Percentiles rank a stretch among this genome's conserved stretches.
Conservation (phyloP, 2,113 vertebrate genomes). For the Tragulus kanchil region DNA sequence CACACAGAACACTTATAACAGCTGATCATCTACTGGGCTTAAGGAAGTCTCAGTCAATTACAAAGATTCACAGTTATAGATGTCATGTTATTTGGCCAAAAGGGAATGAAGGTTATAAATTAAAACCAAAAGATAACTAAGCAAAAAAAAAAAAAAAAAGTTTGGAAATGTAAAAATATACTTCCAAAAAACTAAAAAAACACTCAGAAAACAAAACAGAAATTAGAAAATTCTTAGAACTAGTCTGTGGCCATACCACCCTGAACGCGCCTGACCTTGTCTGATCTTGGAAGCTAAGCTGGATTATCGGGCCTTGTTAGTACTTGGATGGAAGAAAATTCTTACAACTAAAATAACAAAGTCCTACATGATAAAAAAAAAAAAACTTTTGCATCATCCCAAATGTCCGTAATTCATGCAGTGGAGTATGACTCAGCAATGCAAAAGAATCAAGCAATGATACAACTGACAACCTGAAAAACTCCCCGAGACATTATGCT, state of each 20-base stretch:
- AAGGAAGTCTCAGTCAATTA: neutral
- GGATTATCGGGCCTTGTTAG: no score
- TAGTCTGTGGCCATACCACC: neutral
- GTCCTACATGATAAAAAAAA: conserved; percentile 4
- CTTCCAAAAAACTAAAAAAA: conserved; percentile 7
- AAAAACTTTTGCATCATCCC: neutral
- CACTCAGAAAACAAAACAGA: conserved; percentile 30
- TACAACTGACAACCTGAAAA: neutral
- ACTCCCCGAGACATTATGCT: neutral
- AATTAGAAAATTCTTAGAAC: conserved; percentile 19
- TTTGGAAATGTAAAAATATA: conserved; percentile 17
- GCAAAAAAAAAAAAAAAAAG: conserved; percentile 40
- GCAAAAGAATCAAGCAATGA: conserved; percentile 45
- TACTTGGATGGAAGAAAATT: neutral
- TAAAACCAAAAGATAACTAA: conserved; percentile 37
- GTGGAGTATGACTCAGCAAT: neutral
- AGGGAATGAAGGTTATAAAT: conserved; percentile 43
- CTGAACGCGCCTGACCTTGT: no score
- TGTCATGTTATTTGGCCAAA: neutral
- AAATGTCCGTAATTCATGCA: neutral
- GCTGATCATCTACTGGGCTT: neutral
- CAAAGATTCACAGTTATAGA: conserved; percentile 37
- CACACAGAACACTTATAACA: conserved; percentile 10
- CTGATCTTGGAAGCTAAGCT: no score
- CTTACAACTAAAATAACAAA: conserved; percentile 38